Evolutionary conservation across 2,113 vertebrate species (phyloP).

Genomic region (Ardeotis arabs): DNA sequence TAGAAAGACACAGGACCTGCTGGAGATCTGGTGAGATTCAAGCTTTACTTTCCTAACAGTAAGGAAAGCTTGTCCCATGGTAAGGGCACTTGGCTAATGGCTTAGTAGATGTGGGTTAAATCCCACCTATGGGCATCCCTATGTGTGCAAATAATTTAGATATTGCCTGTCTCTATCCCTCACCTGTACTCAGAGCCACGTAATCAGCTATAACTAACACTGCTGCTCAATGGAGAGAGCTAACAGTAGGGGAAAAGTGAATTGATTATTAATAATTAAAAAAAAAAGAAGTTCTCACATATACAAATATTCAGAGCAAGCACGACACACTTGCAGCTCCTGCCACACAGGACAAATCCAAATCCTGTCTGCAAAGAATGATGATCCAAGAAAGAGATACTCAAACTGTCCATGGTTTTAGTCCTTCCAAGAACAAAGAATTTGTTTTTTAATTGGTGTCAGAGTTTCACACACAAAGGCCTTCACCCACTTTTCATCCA

Average conservation of each 20-base stretch:
- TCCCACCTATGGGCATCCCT: background rate
- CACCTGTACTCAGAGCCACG: background rate
- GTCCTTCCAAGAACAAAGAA: background rate
- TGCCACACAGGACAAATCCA: background rate
- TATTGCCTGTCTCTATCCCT: background rate
- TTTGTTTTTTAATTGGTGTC: background rate
- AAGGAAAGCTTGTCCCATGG: background rate
- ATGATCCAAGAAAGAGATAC: background rate
- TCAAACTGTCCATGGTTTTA: background rate
- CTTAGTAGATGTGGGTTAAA: background rate
- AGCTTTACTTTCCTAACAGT: background rate
- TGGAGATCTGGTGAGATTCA: background rate
- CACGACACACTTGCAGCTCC: background rate
- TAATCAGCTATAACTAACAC: background rate
- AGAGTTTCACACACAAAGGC: background rate
- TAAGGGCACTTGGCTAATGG: background rate
- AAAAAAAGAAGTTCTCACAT: background rate
- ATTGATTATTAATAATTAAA: background rate
- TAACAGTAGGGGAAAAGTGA: background rate
- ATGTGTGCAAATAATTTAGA: background rate
- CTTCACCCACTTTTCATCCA: slow-evolving; percentile 5
- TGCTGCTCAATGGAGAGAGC: background rate
- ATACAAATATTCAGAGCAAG: background rate
- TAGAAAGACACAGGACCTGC: background rate
- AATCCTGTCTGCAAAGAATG: background rate